phyloP scores from a whole-genome alignment of 2,888 invertebrate genomes.

The Drosophila subquinaria region DNA sequence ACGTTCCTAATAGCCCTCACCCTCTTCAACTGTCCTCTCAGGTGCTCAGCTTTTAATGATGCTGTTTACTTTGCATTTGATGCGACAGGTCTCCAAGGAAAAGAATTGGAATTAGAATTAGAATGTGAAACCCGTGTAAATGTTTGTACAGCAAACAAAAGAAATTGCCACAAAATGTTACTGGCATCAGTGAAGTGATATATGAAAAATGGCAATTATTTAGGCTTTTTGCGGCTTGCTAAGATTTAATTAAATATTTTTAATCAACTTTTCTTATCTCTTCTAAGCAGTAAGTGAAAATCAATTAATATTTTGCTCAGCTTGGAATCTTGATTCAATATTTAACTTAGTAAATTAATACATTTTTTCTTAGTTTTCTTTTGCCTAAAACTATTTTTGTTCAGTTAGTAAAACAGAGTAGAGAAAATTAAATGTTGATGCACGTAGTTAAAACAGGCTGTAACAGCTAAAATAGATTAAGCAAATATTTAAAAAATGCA shows the following conservation, averaged over 20 bases:
- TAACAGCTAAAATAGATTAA: not conserved
- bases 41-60: conserved; percentile 63
- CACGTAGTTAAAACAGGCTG: not conserved
- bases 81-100: conserved; percentile 47
- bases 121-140: conserved; percentile 31
- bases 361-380: not conserved
- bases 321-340: conserved; percentile 1
- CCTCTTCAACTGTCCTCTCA: conserved; percentile 21
- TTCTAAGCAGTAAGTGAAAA: not conserved
- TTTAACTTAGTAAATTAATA: conserved; percentile 1
- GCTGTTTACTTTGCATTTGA: conserved; percentile 71
- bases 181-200: conserved; percentile 33
- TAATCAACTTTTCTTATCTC: not conserved
- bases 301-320: not conserved
- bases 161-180: conserved; percentile 46
- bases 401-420: too few species aligned
- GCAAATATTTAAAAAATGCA: not conserved
- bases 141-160: conserved; percentile 54
- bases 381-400: not conserved
- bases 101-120: conserved; percentile 46
- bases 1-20: conserved; percentile 66
- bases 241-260: conserved; percentile 31
- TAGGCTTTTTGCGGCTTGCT: not conserved
- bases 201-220: conserved; percentile 10
- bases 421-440: not conserved